Evolutionary conservation across 2,888 invertebrate species (phyloP).

Genomic region (Oscheius sp.): DNA sequence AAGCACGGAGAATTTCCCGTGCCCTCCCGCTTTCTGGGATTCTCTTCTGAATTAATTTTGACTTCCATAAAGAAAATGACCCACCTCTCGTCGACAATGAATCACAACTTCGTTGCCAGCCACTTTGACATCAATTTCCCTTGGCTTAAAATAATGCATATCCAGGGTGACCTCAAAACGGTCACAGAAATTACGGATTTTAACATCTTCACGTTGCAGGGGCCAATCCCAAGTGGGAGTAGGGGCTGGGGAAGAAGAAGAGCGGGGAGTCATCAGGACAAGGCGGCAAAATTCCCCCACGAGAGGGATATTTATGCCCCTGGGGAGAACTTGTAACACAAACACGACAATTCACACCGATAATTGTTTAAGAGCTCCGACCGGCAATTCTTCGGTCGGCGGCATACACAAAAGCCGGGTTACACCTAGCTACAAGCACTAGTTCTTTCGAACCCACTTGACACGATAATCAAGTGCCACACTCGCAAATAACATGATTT

Average conservation of each 20-base stretch:
- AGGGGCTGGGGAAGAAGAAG: not conserved
- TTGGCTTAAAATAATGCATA: not conserved
- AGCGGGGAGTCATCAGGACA: too few relatives aligned
- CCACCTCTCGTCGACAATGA: slow-evolving; percentile 1
- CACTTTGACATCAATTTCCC: slow-evolving; percentile 9
- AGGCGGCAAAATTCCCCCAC: too few relatives aligned
- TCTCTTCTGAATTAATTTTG: not conserved
- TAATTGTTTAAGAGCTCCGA: too few relatives aligned
- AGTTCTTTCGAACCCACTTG: too few relatives aligned
- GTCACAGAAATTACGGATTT: not conserved
- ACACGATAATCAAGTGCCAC: too few relatives aligned
- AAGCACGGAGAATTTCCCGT: slow-evolving; percentile 6
- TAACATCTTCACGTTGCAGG: not conserved
- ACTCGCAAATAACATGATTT: too few relatives aligned
- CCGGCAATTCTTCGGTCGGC: too few relatives aligned
- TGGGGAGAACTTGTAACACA: too few relatives aligned
- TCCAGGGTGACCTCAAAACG: slow-evolving; percentile 13
- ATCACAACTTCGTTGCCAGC: slow-evolving; percentile 14
- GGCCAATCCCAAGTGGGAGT: slow-evolving; percentile 19
- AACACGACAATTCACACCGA: too few relatives aligned
- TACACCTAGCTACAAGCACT: too few relatives aligned
- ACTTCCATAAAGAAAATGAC: not conserved
- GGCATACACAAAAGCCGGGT: too few relatives aligned
- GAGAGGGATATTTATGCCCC: too few relatives aligned
- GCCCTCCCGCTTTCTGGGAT: not conserved